Evolutionary conservation across 2,113 vertebrate species (phyloP).

Genomic region (Anser brachyrhynchus): DNA sequence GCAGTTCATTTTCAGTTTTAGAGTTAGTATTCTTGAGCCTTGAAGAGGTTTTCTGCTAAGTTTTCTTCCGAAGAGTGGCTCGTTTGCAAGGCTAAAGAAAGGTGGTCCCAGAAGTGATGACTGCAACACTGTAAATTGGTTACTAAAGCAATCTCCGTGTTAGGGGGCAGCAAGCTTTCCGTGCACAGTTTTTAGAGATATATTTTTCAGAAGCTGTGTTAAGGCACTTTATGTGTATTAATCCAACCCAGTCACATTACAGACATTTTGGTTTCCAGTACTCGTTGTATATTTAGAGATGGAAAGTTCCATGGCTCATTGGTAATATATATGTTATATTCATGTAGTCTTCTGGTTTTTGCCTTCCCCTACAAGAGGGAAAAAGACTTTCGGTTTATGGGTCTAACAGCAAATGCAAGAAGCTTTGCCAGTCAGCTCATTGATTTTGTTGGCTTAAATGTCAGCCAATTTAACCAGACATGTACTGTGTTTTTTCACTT

Average conservation of each 20-base stretch:
- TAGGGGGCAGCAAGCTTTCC: background rate
- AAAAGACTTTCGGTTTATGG: background rate
- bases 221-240: background rate
- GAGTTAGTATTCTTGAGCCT: background rate
- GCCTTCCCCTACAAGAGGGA: background rate
- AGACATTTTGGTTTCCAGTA: background rate
- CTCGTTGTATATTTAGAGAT: background rate
- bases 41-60: background rate
- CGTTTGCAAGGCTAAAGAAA: background rate
- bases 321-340: background rate
- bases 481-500: conserved; percentile 15
- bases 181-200: background rate
- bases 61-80: background rate
- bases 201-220: background rate
- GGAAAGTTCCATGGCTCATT: background rate
- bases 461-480: conserved; percentile 22
- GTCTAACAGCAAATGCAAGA: background rate
- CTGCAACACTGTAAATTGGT: background rate
- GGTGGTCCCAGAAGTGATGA: background rate
- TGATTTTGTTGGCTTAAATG: conserved; percentile 30
- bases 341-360: background rate
- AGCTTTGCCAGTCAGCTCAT: conserved; percentile 8
- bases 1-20: background rate
- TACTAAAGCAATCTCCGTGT: background rate
- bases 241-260: background rate